Base-by-base conservation (phyloP, 1,140 invertebrate species). In the Cydia amplana region DNA sequence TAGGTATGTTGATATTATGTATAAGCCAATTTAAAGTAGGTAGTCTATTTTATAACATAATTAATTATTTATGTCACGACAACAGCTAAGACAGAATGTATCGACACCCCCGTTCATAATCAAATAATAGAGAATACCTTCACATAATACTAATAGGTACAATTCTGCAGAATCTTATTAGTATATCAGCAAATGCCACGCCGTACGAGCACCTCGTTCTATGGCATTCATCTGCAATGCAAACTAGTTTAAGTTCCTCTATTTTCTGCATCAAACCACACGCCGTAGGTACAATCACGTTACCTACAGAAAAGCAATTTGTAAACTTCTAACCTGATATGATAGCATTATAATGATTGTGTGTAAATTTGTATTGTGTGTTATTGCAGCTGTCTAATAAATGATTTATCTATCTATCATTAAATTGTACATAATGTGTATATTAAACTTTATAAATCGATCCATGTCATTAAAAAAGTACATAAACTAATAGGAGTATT, bases 191-290 rank as follows among this genome's bases (percentile, higher is more conserved):
- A 23, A 20, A 18, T 51, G n/a, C n/a, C 49, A 46, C 43, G 43
- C 3, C 16, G 49, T 18, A 18, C n/a, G 49, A 60, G 9, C 55
- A 60, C 55, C 55, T 60, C 20, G 55, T 23, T 60, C 18, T 23
- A 23, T 9, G 49, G n/a, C 16, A 23, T 60, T 60, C 55, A 60
- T 60, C 20, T 60, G 55, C 55, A 60, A 23, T 60, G 55, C 55
- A 60, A 60, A 60, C 55, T 60, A 60, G 55, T 23, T 60, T 23
- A 60, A 23, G 49, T 60, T 23, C n/a, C 55, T 10, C 55, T 23
- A 60, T 60, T 60, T 60, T 60, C 55, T 60, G 55, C 55, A 60
- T 60, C 55, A 12, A 60, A 60, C 9, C 55, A 60, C 20, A 60
- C 12, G 20, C 16, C 7, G 51, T 60, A 23, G 20, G 12, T 60